Percentiles rank a stretch among this genome's conserved stretches.
Evolutionary conservation across 2,113 vertebrate genomes (phyloP).

Genomic region (Xyliphius kryptos): DNA sequence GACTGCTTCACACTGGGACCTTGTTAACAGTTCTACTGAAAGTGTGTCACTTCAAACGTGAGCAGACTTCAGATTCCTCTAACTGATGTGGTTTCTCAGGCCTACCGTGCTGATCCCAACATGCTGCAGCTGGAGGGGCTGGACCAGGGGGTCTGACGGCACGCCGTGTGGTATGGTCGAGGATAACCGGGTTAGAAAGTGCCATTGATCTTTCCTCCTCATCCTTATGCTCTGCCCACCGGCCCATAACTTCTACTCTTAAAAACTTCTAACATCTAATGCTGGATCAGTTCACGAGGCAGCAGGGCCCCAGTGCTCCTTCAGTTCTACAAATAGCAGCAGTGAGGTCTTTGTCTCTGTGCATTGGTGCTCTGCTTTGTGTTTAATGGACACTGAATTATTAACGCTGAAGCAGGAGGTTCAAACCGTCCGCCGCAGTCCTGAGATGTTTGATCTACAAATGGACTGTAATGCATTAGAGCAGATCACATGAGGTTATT

Average conservation of each 20-base stretch:
- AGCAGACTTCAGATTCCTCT: conserved; percentile 15
- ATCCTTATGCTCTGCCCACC: not conserved
- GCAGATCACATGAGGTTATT: too few relatives aligned
- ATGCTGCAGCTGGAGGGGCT: not conserved
- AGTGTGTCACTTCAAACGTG: conserved; percentile 28
- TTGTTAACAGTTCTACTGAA: conserved; percentile 24
- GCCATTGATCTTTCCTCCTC: too few relatives aligned
- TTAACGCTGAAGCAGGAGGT: too few relatives aligned
- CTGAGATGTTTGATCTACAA: too few relatives aligned
- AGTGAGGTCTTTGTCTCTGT: conserved; percentile 18
- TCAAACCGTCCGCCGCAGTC: too few relatives aligned
- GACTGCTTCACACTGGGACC: conserved; percentile 20
- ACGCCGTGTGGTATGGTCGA: not conserved
- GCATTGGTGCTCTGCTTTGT: conserved; percentile 1
- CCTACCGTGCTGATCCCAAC: conserved; percentile 28
- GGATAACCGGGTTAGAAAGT: not conserved
- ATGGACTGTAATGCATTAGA: too few relatives aligned
- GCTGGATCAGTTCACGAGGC: not conserved
- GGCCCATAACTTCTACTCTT: conserved; percentile 5
- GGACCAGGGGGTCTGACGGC: not conserved
- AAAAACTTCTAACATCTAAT: conserved; percentile 26
- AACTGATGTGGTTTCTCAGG: conserved; percentile 24
- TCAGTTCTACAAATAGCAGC: conserved; percentile 24
- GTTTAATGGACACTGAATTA: too few relatives aligned
- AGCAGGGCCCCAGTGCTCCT: conserved; percentile 4